Evolutionary conservation across 1,140 invertebrate genomes (phyloP).

Genomic region (Micrasema longulum): DNA sequence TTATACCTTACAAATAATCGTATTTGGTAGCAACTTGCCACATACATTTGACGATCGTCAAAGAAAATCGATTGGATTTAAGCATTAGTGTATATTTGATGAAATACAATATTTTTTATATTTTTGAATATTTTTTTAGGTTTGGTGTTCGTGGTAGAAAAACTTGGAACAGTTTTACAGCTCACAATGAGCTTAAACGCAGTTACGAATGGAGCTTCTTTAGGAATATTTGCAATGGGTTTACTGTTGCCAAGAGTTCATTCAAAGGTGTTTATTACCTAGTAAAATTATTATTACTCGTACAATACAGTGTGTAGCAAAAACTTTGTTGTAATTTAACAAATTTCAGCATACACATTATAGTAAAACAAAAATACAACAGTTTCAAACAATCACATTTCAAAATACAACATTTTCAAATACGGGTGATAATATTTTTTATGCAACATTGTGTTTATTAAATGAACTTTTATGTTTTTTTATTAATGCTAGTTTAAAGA

Average conservation of each 20-base stretch:
- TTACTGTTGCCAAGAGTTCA: constrained; percentile 85
- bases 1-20: too few species aligned
- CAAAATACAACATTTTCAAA: too few species aligned
- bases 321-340: background rate
- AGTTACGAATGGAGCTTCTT: constrained; percentile 79
- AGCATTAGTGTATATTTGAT: background rate
- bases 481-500: too few species aligned
- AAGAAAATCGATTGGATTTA: too few species aligned
- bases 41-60: too few species aligned
- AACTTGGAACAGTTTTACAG: constrained; percentile 71
- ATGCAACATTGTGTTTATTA: too few species aligned
- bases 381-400: too few species aligned
- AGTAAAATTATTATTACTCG: background rate
- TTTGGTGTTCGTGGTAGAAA: constrained; percentile 74
- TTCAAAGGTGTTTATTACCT: constrained; percentile 65
- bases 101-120: background rate
- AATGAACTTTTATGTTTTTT: too few species aligned
- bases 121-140: constrained; percentile 49
- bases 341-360: background rate
- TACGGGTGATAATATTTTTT: too few species aligned
- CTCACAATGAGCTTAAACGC: constrained; percentile 75
- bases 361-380: too few species aligned
- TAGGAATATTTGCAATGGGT: constrained; percentile 85
- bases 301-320: background rate
- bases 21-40: too few species aligned